Base-by-base conservation (phyloP, 2,888 invertebrate genomes). In the Pteria penguin region DNA sequence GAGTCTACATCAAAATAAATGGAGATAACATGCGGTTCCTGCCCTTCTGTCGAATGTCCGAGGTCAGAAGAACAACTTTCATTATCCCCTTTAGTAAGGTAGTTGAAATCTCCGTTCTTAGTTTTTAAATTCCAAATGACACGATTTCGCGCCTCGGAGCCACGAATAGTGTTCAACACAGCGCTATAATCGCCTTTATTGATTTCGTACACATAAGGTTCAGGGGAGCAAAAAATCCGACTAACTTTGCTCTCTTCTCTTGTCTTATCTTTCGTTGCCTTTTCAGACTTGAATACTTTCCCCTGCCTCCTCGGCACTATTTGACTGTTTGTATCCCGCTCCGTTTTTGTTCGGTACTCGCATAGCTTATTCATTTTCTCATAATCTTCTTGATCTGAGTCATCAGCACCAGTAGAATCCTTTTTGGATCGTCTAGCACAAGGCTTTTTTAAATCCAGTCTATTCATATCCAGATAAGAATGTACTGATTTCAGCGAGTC, bases 111-210 rank as follows among this genome's bases (percentile, higher is more conserved):
- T 57, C 8, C 32, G 1, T 22, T 18, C n/a, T 24, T 1, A 8
- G 68, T 68, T 68, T 68, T 27, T 14, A 68, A 24, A 24, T 68
- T 68, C 68, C 68, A 68, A 14, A 68, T 58, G 4, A 68, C 57
- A 22, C 31, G 32, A 32, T 32, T 31, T 24, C 27, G 26, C 4
- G 68, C 32, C 33, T 68, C 57, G 11, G 31, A 57, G 3, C 32
- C 55, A 14, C 52, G 27, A 52, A 68, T 22, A 57, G 55, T 68
- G n/a, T 32, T 32, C 8, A 68, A 32, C 18, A 68, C 57, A 4
- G 68, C 55, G 24, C 57, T 57, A 24, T 31, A 32, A n/a, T 68
- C 57, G 1, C 11, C 32, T 5, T 29, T 57, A n/a, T 33, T 52
- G 8, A 68, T 68, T 18, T 68, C 68, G 57, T 57, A 68, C 22